Base-by-base conservation (phyloP, 1,140 invertebrate species). In the Helicoverpa zea region DNA sequence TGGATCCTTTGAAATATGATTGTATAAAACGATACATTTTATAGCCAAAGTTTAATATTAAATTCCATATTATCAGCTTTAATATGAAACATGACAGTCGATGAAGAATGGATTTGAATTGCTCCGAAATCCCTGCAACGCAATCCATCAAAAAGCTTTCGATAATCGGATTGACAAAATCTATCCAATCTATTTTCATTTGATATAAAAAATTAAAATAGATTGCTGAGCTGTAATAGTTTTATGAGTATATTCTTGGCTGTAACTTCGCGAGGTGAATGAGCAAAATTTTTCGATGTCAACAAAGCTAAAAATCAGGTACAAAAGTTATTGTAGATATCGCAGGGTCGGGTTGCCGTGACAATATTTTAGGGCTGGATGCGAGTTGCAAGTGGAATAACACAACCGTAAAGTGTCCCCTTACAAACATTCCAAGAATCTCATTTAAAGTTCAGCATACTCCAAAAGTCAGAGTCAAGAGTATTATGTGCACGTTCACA, bases 401-500 rank as follows among this genome's bases (percentile, higher is more conserved):
- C n/a, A 68, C 74, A 85, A 83, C 72, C 70, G 63, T 84, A 83
- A 84, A 84, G 79, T 84, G 78, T 85, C 87, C 66, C 82, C 82
- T 83, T 85, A 84, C 83, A 85, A 88, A 88, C 87, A 85, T 85
- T 84, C 79, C 78, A 83, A 86, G 85, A 86, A 86, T 88, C 87
- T 85, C 82, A 85, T 88, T 88, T 88, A 86, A 88, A 88, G 85
- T 88, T 88, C 82, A 86, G 78, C 82, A 85, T 85, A 84, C 83
- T 88, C 81, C 74, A 59, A 86, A 85, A 86, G 87, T 88, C 85
- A 80, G 30, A 83, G 79, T 80, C 61, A 79, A 84, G 83, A 84
- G 61, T 68, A 70, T 79, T 79, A 84, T 84, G 79, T 80, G 83
- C 76, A 82, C 66, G 72, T 74, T 80, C 83, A 80, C 73, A 81